Evolutionary conservation across 1,140 invertebrate species (phyloP).

Genomic region (Solen grandis): DNA sequence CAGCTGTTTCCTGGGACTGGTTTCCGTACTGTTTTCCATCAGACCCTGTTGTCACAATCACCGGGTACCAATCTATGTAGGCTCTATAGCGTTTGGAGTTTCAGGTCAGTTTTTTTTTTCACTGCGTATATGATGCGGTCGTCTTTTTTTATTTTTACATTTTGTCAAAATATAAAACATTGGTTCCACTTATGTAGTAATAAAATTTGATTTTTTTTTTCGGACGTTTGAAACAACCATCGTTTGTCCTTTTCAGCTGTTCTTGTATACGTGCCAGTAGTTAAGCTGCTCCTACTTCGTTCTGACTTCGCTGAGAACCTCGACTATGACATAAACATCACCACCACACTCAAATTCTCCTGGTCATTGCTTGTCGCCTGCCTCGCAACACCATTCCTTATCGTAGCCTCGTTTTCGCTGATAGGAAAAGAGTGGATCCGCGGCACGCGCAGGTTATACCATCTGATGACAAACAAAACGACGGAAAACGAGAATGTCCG

Average conservation of each 20-base stretch:
- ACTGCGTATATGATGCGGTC: too few species aligned
- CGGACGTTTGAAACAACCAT: too few species aligned
- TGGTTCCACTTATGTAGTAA: too few species aligned
- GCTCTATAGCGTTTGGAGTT: constrained; percentile 13
- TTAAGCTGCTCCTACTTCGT: not conserved
- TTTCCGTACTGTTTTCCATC: constrained; percentile 18
- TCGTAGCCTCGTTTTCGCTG: constrained; percentile 6
- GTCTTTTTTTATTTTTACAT: too few species aligned
- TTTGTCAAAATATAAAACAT: too few species aligned
- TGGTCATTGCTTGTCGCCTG: constrained; percentile 40
- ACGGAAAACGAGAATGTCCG: too few species aligned
- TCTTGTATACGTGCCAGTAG: constrained; percentile 29
- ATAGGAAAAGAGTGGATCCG: constrained; percentile 10
- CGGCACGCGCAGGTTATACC: not conserved
- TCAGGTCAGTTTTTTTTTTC: constrained; percentile 22
- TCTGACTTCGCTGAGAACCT: constrained; percentile 28
- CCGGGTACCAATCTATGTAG: constrained; percentile 23
- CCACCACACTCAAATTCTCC: constrained; percentile 30
- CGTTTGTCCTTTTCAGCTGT: constrained; percentile 1
- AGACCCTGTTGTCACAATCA: constrained; percentile 29
- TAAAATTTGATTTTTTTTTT: too few species aligned
- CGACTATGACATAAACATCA: not conserved
- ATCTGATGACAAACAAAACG: not conserved
- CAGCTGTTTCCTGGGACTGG: constrained; percentile 6
- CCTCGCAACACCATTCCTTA: constrained; percentile 1